Evolutionary conservation across 1,140 invertebrate genomes (phyloP).

Genomic region (Hydropsyche tenuis): DNA sequence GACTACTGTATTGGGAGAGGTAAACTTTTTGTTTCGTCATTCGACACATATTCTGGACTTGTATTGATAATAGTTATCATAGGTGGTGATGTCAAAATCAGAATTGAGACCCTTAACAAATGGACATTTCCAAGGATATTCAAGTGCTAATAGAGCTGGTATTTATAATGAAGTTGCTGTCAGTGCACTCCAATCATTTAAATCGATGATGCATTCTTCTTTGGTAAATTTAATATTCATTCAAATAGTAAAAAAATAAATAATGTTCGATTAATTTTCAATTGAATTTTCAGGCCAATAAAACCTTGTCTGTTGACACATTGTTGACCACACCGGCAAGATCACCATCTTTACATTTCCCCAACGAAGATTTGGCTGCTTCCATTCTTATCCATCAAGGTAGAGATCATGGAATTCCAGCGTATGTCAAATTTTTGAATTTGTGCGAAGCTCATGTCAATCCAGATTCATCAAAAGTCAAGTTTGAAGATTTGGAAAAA

Average conservation of each 20-base stretch:
- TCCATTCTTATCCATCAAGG: constrained; percentile 70
- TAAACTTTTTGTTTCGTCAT: constrained; percentile 52
- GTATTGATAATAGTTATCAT: not conserved
- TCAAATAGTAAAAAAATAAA: not conserved
- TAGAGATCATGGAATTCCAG: constrained; percentile 90
- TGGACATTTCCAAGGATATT: constrained; percentile 80
- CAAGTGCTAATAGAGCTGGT: constrained; percentile 79
- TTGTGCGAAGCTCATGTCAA: constrained; percentile 69
- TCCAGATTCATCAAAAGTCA: constrained; percentile 55
- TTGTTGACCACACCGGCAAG: constrained; percentile 62
- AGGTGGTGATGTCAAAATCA: constrained; percentile 70
- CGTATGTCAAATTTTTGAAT: constrained; percentile 78
- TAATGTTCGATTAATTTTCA: not conserved
- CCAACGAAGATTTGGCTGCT: constrained; percentile 59
- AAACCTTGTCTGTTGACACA: constrained; percentile 54
- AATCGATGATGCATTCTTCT: constrained; percentile 73
- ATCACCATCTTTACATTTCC: constrained; percentile 60
- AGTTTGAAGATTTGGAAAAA: constrained; percentile 72
- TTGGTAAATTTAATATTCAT: constrained; percentile 58
- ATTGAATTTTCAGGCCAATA: constrained; percentile 54
- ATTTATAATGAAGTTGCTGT: constrained; percentile 78
- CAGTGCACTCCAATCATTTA: constrained; percentile 76
- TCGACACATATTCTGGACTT: not conserved
- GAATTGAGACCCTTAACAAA: constrained; percentile 68
- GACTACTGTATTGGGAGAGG: constrained; percentile 76